Base-by-base conservation (phyloP, 2,888 invertebrate species). In the Ptycholaimellus sp. region DNA sequence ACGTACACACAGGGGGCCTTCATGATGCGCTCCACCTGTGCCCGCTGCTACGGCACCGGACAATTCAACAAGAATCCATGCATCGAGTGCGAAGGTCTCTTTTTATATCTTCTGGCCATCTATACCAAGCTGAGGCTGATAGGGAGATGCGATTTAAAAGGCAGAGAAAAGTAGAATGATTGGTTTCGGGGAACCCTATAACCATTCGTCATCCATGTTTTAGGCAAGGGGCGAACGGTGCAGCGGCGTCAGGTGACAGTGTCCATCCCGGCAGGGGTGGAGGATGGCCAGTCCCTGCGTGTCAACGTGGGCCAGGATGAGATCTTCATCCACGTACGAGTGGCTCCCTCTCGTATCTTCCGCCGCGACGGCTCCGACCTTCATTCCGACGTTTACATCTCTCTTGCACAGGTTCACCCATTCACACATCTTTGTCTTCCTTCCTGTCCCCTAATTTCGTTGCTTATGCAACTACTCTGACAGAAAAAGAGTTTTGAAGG, bases 351-450 rank as follows among this genome's bases (percentile, higher is more conserved):
- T 19, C 36, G 70, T 44, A 79, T 81, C 57, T 96, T 93, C 64
- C 70, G 70, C 40, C 68, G 96, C 33, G 90, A 93, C 44, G 90
- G 90, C 1, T 70, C 83, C 3, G 93, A 96, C 59, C 73, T 96
- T 1, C 83, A 96, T 57, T 82, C 85, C n/a, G 82, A 90, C 50
- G 79, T 79, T n/a, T n/a, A n/a, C n/a, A n/a, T n/a, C n/a, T n/a
- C n/a, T n/a, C n/a, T n/a, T n/a, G n/a, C n/a, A n/a, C n/a, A n/a
- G n/a, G n/a, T n/a, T n/a, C n/a, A n/a, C n/a, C n/a, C n/a, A n/a
- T n/a, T n/a, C n/a, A n/a, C n/a, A n/a, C n/a, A n/a, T n/a, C n/a
- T n/a, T n/a, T n/a, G n/a, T n/a, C n/a, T n/a, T n/a, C n/a, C n/a
- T n/a, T n/a, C n/a, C n/a, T n/a, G n/a, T n/a, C n/a, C n/a, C n/a